phyloP scores from a whole-genome alignment of 2,113 vertebrate species.

The Cygnus buccinator region DNA sequence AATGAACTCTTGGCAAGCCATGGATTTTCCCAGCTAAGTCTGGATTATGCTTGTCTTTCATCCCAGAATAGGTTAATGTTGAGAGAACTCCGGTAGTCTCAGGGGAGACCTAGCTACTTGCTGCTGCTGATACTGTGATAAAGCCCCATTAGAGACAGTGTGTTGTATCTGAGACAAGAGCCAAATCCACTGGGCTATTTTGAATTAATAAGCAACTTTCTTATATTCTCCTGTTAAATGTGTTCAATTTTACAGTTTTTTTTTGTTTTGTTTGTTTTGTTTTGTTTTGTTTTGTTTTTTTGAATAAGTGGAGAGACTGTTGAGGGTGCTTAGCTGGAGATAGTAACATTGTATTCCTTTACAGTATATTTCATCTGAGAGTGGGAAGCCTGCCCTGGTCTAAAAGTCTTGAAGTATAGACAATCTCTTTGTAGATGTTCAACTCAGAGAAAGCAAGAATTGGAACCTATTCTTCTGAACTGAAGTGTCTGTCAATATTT shows the following conservation, averaged over 20 bases:
- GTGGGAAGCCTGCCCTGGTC: neutral
- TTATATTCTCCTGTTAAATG: neutral
- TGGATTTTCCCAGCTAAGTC: neutral
- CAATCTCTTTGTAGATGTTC: neutral
- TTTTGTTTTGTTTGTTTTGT: neutral
- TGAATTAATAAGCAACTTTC: neutral
- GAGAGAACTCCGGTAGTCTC: neutral
- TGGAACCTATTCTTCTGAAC: neutral
- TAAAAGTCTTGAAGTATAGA: neutral
- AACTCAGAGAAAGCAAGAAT: neutral
- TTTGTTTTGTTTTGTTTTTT: neutral
- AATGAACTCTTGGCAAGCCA: neutral
- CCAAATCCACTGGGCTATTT: neutral
- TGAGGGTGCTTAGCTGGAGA: neutral
- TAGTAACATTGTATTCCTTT: neutral
- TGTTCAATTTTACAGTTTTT: neutral
- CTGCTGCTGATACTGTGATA: neutral
- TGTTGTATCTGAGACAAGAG: neutral
- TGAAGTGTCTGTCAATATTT: neutral
- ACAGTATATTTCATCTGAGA: neutral
- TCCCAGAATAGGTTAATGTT: neutral
- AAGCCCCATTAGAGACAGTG: neutral
- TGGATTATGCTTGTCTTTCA: neutral
- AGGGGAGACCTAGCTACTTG: neutral
- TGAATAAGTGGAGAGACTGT: neutral